These are phyloP conservation scores for Sander vitreus DNA, from an alignment of 2,113 vertebrate genomes.

Conservation along the genomic window DNA sequence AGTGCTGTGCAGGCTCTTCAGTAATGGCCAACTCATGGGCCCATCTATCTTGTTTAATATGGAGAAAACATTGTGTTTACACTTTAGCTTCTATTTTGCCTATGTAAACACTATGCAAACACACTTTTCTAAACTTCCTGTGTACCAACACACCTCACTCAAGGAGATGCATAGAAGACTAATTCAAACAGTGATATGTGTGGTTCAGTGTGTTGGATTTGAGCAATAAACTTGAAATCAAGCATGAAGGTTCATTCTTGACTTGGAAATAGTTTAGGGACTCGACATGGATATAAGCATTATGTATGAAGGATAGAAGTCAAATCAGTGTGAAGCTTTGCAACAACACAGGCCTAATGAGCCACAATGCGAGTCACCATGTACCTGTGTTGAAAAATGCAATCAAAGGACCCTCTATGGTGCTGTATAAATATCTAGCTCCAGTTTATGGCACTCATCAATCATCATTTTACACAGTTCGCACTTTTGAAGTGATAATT, in stretches of 20 bases:
- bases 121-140: slow-evolving; percentile 22
- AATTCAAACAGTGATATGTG: neutral
- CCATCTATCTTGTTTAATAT: slow-evolving; percentile 79
- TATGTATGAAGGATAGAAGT: neutral
- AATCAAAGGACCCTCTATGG: neutral
- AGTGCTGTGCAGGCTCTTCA: slow-evolving; percentile 73
- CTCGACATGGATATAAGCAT: too few relatives aligned
- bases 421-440: neutral
- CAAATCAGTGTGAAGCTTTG: neutral
- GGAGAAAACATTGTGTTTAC: slow-evolving; percentile 57
- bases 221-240: neutral
- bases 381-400: neutral
- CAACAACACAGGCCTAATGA: neutral
- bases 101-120: slow-evolving; percentile 50
- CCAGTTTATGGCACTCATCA: neutral
- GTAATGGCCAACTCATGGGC: slow-evolving; percentile 63
- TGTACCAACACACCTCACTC: neutral
- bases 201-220: neutral
- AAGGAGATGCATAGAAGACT: neutral
- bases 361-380: neutral
- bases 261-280: neutral
- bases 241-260: neutral
- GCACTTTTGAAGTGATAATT: neutral
- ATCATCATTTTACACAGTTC: neutral
- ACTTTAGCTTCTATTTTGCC: slow-evolving; percentile 40